Conservation (phyloP, 2,797 vertebrate species). For the Sus cebifrons region DNA sequence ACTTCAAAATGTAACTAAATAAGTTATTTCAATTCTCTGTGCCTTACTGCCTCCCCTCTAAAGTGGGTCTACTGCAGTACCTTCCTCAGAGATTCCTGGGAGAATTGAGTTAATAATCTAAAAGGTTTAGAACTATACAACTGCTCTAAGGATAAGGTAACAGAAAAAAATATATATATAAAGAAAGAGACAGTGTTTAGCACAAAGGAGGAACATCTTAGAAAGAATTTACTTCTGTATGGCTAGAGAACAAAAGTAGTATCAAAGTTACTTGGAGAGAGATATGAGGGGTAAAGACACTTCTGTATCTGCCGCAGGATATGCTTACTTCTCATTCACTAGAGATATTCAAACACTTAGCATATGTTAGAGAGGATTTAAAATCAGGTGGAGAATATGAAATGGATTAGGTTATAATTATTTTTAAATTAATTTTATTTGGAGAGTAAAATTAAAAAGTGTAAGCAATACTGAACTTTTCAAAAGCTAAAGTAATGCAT, state of each 20-base stretch:
- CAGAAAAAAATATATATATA: neutral
- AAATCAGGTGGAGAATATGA: neutral
- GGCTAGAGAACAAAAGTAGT: neutral
- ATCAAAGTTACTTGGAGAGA: neutral
- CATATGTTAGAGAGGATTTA: neutral
- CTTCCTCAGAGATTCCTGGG: neutral
- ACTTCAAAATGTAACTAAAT: neutral
- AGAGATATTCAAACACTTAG: neutral
- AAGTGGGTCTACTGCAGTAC: neutral
- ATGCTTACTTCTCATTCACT: neutral
- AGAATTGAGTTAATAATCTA: neutral
- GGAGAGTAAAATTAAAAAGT: neutral
- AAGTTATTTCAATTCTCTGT: neutral
- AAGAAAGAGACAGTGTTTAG: neutral
- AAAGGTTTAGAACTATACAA: neutral
- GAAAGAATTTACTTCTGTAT: neutral
- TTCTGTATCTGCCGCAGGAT: neutral
- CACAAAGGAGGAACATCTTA: neutral
- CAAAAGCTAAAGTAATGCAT: neutral
- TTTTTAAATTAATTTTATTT: slow-evolving; percentile 22
- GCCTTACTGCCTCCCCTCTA: neutral
- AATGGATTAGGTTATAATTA: neutral
- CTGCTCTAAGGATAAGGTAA: neutral
- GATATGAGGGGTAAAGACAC: neutral
- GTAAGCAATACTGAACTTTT: neutral